Conservation (phyloP, 2,797 vertebrate species). For the Platalea minor region DNA sequence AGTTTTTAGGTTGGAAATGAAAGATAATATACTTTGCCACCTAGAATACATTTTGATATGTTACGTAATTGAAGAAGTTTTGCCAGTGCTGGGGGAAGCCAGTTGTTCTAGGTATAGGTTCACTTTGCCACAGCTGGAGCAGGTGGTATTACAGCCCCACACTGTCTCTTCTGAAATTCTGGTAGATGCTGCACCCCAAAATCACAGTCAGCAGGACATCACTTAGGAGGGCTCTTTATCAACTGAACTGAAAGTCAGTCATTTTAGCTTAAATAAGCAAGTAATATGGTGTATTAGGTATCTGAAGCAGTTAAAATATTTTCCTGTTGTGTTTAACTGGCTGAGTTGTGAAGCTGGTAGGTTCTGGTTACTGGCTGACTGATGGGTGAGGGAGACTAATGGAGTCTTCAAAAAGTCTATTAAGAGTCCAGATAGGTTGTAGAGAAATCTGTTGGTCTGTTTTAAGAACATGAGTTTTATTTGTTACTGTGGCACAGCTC, state of each 20-base stretch:
- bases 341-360: not conserved
- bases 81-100: not conserved
- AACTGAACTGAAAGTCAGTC: fast-evolving
- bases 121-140: not conserved
- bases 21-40: not conserved
- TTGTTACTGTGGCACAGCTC: not conserved
- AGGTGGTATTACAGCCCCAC: not conserved
- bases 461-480: not conserved
- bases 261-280: not conserved
- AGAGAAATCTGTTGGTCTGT: not conserved
- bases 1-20: not conserved
- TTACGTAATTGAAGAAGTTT: not conserved
- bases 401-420: not conserved
- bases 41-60: not conserved
- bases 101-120: not conserved
- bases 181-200: not conserved
- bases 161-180: not conserved
- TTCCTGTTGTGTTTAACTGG: not conserved
- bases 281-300: not conserved
- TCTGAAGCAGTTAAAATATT: not conserved
- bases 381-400: not conserved
- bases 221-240: not conserved
- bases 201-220: not conserved
- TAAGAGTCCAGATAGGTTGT: not conserved
- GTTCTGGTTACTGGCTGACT: not conserved